Evolutionary conservation across 2,797 vertebrate genomes (phyloP).

Genomic region (Anguilla anguilla): DNA sequence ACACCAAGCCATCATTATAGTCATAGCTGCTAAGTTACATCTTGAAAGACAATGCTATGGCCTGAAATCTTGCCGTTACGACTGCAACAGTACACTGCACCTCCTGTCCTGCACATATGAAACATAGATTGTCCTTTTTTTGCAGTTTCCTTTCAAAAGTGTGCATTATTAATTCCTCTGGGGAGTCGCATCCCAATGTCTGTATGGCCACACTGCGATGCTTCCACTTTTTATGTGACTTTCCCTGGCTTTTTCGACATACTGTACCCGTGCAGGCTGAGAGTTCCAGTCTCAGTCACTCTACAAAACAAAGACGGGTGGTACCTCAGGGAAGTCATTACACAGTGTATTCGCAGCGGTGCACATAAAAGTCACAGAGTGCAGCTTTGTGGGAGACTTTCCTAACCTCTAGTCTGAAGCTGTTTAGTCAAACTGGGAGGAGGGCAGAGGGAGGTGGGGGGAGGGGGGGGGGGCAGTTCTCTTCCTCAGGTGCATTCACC

Average conservation of each 20-base stretch:
- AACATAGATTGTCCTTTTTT: not conserved
- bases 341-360: not conserved
- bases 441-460: not conserved
- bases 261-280: not conserved
- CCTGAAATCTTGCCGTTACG: not conserved
- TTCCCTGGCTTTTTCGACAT: not conserved
- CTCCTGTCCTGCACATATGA: not conserved
- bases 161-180: not conserved
- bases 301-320: not conserved
- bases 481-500: not conserved
- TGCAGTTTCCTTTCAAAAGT: not conserved
- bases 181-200: not conserved
- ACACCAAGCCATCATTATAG: not conserved
- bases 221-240: not conserved
- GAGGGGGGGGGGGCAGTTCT: not conserved
- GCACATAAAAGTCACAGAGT: not conserved
- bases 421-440: not conserved
- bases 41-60: not conserved
- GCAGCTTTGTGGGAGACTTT: not conserved
- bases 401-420: constrained; percentile 14
- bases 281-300: not conserved
- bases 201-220: not conserved
- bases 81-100: not conserved
- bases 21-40: not conserved
- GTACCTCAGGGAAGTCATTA: constrained; percentile 13